Percentiles rank a stretch among this genome's conserved stretches.
Evolutionary conservation across 2,797 vertebrate genomes (phyloP).

Genomic region (Rhinoraja longicauda): DNA sequence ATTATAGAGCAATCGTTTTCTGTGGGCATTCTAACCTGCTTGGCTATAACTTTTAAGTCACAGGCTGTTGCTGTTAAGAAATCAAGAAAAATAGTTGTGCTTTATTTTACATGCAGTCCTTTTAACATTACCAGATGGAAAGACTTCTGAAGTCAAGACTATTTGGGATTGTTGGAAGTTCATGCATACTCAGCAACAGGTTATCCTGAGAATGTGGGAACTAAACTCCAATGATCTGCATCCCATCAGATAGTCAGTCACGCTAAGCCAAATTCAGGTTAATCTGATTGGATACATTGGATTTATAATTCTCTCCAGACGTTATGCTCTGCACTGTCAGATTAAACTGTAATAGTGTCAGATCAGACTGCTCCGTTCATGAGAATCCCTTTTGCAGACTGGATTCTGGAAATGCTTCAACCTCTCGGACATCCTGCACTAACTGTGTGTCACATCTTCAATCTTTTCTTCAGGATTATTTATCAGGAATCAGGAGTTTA

Average conservation of each 20-base stretch:
- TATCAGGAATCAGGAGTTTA: neutral
- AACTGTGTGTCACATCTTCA: neutral
- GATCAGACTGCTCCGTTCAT: neutral
- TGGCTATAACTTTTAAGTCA: neutral
- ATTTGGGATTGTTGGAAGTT: slow-evolving; percentile 32
- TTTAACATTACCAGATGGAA: neutral
- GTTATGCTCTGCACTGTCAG: neutral
- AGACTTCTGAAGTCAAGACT: neutral
- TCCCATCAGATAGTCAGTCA: slow-evolving; percentile 30
- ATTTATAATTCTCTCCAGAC: slow-evolving; percentile 32
- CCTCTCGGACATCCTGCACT: neutral
- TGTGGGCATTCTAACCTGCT: slow-evolving; percentile 1
- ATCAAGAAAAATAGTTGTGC: neutral
- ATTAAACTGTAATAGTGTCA: slow-evolving; percentile 18
- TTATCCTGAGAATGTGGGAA: slow-evolving; percentile 30
- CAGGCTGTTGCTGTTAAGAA: neutral
- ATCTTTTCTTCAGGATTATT: neutral
- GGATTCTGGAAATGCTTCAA: neutral
- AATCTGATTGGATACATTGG: slow-evolving; percentile 33
- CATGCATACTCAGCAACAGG: slow-evolving; percentile 14
- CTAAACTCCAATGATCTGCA: slow-evolving; percentile 19
- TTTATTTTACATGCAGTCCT: neutral
- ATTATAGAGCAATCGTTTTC: slow-evolving; percentile 15
- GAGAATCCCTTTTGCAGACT: neutral
- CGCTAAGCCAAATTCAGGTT: slow-evolving; percentile 18